Percentiles rank a stretch among this genome's conserved stretches.
Evolutionary conservation across 2,888 invertebrate species (phyloP).

Genomic region (Spodoptera picta): DNA sequence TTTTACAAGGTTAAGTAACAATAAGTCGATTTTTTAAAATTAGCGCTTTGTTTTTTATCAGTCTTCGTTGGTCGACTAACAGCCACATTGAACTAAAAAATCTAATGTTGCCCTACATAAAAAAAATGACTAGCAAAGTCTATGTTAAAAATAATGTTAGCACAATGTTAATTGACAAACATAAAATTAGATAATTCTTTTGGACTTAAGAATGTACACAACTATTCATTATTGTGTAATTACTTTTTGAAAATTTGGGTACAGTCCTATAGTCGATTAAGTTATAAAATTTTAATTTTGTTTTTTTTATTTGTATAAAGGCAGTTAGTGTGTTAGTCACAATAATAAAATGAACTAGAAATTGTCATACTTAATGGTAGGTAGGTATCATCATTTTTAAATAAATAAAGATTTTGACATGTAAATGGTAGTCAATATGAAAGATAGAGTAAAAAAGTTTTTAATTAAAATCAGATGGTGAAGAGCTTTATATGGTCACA

Average conservation of each 20-base stretch:
- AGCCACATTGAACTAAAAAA: conserved; percentile 13
- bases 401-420: too few relatives aligned
- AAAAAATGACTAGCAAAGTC: conserved; percentile 17
- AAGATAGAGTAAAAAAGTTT: too few relatives aligned
- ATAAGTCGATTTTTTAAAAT: too few relatives aligned
- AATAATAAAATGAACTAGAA: conserved; percentile 48
- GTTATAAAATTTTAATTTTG: conserved; percentile 24
- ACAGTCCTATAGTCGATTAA: conserved; percentile 13
- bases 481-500: too few relatives aligned
- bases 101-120: conserved; percentile 17
- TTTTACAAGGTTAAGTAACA: too few relatives aligned
- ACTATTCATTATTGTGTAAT: conserved; percentile 7
- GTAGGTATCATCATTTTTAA: background rate
- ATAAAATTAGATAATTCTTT: conserved; percentile 12
- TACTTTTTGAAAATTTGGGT: conserved; percentile 5
- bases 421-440: too few relatives aligned
- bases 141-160: conserved; percentile 20
- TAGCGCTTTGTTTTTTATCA: too few relatives aligned
- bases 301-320: conserved; percentile 28
- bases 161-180: conserved; percentile 37
- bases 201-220: conserved; percentile 9
- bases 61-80: background rate
- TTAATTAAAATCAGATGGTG: too few relatives aligned
- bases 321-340: conserved; percentile 51
- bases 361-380: conserved; percentile 21